Percentiles rank a stretch among this genome's conserved stretches.
phyloP scores from a whole-genome alignment of 1,140 invertebrate genomes.

The Andrena cerasifolii region DNA sequence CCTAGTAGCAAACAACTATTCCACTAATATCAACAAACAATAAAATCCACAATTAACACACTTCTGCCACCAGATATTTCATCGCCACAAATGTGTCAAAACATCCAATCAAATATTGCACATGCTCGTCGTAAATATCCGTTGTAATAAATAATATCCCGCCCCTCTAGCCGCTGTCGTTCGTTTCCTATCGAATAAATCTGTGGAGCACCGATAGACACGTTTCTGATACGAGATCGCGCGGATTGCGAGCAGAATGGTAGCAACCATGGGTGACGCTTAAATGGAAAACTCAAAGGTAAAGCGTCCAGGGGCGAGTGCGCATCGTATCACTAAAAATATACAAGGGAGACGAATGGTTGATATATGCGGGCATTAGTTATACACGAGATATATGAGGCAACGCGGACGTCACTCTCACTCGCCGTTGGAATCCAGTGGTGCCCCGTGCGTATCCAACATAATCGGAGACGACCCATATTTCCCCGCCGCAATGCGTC shows the following conservation, averaged over 20 bases:
- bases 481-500: slow-evolving; percentile 74
- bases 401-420: slow-evolving; percentile 71
- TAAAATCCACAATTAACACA: no score
- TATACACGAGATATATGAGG: slow-evolving; percentile 75
- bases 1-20: no score
- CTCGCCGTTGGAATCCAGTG: slow-evolving; percentile 71
- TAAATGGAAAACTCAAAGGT: slow-evolving; percentile 18
- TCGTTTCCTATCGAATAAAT: slow-evolving; percentile 18
- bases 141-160: not conserved
- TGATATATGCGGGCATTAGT: slow-evolving; percentile 77
- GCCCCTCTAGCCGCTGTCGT: not conserved
- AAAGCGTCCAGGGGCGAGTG: not conserved
- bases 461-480: slow-evolving; percentile 76
- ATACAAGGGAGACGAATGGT: slow-evolving; percentile 56
- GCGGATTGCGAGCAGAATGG: not conserved
- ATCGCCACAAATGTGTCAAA: not conserved
- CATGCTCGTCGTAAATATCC: not conserved
- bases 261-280: not conserved
- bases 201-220: not conserved
- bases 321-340: slow-evolving; percentile 24
- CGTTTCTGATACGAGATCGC: slow-evolving; percentile 2
- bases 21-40: no score
- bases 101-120: not conserved
- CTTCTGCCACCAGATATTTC: not conserved
- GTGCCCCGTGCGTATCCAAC: slow-evolving; percentile 60